A percentile compares a stretch with the other conserved stretches of the same genome.
Conservation (phyloP, 2,888 invertebrate species). For the Dryocosmus kuriphilus region DNA sequence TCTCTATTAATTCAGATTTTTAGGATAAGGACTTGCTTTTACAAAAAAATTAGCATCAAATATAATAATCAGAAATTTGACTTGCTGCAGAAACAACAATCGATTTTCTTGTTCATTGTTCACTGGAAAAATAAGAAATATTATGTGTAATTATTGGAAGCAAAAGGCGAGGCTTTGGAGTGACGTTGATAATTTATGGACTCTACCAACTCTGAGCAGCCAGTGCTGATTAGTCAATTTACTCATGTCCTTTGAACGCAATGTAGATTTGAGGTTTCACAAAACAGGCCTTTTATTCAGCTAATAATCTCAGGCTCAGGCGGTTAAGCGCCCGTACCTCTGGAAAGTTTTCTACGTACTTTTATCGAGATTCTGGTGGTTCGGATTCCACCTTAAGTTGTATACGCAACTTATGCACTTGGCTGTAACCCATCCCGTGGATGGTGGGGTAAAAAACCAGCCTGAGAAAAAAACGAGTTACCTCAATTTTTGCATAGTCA, state of each 20-base stretch:
- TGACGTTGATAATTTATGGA: background rate
- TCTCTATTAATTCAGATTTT: too few relatives aligned
- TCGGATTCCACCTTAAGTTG: too few relatives aligned
- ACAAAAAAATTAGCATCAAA: background rate
- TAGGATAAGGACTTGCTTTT: background rate
- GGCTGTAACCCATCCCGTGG: too few relatives aligned
- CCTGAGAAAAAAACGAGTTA: too few relatives aligned
- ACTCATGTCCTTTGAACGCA: background rate
- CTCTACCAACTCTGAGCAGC: background rate
- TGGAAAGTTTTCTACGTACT: too few relatives aligned
- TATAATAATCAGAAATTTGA: background rate
- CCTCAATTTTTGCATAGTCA: too few relatives aligned
- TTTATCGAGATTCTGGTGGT: too few relatives aligned
- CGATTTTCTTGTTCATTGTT: background rate
- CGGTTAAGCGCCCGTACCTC: too few relatives aligned
- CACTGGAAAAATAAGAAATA: background rate
- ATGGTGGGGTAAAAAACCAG: too few relatives aligned
- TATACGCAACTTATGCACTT: too few relatives aligned
- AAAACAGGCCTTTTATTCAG: background rate
- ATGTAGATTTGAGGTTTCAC: background rate
- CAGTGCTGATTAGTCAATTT: background rate
- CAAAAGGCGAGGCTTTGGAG: background rate
- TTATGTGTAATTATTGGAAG: background rate
- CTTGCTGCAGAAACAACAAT: background rate
- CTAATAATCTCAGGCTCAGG: too few relatives aligned